Evolutionary conservation across 2,888 invertebrate genomes (phyloP).

Genomic region (Tuberolachnus salignus): DNA sequence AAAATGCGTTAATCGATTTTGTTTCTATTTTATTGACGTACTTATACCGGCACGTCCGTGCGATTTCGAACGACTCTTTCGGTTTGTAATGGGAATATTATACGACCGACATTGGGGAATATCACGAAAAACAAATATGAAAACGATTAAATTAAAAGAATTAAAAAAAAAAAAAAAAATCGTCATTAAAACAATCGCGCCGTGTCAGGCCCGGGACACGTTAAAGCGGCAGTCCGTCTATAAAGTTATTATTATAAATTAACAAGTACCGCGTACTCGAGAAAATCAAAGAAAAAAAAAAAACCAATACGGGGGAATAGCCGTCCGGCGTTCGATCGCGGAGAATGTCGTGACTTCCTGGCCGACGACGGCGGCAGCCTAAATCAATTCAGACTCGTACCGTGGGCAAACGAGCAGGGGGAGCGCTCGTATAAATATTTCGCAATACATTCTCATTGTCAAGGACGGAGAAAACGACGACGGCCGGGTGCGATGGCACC

Average conservation of each 20-base stretch:
- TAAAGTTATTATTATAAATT: background rate
- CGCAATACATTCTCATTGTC: slow-evolving; percentile 36
- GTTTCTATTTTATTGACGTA: no score
- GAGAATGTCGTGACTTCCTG: slow-evolving; percentile 50
- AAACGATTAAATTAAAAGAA: background rate
- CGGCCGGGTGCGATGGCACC: slow-evolving; percentile 18
- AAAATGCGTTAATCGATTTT: no score
- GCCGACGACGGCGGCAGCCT: background rate
- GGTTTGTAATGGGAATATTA: background rate
- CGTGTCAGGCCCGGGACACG: background rate
- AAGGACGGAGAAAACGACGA: slow-evolving; percentile 42
- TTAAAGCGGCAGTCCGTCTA: background rate
- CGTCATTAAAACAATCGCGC: background rate
- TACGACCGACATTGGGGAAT: no score
- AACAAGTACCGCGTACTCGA: background rate
- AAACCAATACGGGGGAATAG: slow-evolving; percentile 18
- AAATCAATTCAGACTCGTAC: slow-evolving; percentile 31
- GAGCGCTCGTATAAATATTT: slow-evolving; percentile 10
- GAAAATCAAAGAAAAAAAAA: slow-evolving; percentile 19
- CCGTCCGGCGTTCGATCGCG: background rate
- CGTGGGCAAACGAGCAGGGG: no score
- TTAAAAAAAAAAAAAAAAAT: background rate
- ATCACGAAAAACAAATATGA: slow-evolving; percentile 12
- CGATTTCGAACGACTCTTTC: background rate
- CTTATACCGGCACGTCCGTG: no score